These are phyloP conservation scores for Eubasilissa regina DNA, from an alignment of 1,140 invertebrate species.

Conservation along the genomic window DNA sequence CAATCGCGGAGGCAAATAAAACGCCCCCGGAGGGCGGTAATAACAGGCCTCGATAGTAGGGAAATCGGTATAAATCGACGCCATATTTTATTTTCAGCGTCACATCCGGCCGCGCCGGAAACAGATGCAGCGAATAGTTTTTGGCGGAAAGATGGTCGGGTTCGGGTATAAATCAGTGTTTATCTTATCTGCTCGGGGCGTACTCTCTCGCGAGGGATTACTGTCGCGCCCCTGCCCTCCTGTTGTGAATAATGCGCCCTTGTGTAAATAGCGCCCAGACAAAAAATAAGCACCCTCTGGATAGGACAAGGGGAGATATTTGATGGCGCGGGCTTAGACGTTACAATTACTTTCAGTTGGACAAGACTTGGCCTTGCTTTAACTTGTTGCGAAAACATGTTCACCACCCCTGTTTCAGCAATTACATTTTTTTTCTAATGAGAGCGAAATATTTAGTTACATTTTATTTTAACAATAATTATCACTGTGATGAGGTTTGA, in stretches of 20 bases:
- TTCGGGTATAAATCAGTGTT: slow-evolving; percentile 43
- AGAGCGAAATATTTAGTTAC: background rate
- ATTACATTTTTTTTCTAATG: background rate
- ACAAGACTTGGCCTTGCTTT: background rate
- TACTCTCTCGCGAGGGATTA: slow-evolving; percentile 33
- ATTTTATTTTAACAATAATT: background rate
- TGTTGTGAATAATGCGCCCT: too few relatives aligned
- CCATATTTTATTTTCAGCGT: slow-evolving; percentile 37
- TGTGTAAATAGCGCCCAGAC: slow-evolving; percentile 46
- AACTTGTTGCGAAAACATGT: slow-evolving; percentile 18
- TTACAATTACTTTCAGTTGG: background rate
- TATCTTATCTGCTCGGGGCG: slow-evolving; percentile 48
- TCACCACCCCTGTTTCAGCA: background rate
- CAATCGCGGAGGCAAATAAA: slow-evolving; percentile 42
- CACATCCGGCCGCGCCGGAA: slow-evolving; percentile 37
- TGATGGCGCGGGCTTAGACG: background rate
- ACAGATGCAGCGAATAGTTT: slow-evolving; percentile 47
- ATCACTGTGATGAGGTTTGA: background rate
- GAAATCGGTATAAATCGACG: slow-evolving; percentile 33
- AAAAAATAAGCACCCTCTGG: slow-evolving; percentile 30
- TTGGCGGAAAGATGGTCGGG: slow-evolving; percentile 39
- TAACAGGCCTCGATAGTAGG: slow-evolving; percentile 32
- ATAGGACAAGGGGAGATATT: background rate
- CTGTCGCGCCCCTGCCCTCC: background rate
- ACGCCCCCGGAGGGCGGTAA: slow-evolving; percentile 24